phyloP scores from a whole-genome alignment of 2,797 vertebrate genomes.

The Carcharodon carcharias region DNA sequence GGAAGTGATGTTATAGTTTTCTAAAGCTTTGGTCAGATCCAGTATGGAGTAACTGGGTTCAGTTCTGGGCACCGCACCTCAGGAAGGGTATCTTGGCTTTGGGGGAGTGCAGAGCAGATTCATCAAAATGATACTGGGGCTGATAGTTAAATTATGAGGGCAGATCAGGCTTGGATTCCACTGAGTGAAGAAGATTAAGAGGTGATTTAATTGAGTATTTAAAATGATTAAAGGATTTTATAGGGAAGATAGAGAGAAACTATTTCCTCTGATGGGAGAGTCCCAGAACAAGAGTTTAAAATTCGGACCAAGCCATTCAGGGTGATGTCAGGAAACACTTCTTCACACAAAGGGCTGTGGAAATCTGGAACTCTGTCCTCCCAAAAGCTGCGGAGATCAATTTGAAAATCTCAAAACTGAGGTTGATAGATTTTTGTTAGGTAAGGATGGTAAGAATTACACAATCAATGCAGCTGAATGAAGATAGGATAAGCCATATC shows the following conservation, averaged over 20 bases:
- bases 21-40: neutral
- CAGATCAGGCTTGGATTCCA: neutral
- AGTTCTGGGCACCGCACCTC: neutral
- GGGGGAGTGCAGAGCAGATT: neutral
- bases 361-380: neutral
- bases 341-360: neutral
- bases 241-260: neutral
- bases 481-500: neutral
- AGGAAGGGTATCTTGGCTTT: neutral
- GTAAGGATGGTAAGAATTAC: neutral
- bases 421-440: no score
- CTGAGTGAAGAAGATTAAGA: neutral
- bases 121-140: neutral
- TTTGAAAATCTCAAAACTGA: neutral
- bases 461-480: neutral
- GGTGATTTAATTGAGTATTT: neutral
- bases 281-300: neutral
- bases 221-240: neutral
- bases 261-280: neutral
- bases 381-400: neutral
- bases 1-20: neutral
- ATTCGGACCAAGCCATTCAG: no score
- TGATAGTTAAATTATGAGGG: neutral
- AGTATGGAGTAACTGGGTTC: neutral
- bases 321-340: neutral